Conservation (phyloP, 2,888 invertebrate species). For the Drosophila dives region DNA sequence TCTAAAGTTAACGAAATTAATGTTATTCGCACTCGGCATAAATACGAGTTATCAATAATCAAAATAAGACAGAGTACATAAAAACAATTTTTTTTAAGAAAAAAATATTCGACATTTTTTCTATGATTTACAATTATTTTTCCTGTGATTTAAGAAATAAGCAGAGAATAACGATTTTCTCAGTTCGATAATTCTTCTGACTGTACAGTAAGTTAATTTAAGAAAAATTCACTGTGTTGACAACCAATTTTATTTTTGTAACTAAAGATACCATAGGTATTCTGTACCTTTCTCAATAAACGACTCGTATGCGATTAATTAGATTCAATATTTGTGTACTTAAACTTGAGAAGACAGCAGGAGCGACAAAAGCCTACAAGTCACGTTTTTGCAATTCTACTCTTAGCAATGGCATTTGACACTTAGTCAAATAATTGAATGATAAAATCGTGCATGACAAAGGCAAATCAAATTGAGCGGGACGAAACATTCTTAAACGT, state of each 20-base stretch:
- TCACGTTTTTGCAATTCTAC: constrained; percentile 55
- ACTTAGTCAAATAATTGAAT: constrained; percentile 57
- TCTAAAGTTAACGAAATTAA: background rate
- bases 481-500: constrained; percentile 14
- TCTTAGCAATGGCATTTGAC: constrained; percentile 36
- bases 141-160: background rate
- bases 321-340: constrained; percentile 17
- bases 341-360: constrained; percentile 1
- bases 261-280: background rate
- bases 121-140: background rate
- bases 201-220: background rate
- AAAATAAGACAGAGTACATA: background rate
- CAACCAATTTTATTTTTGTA: background rate
- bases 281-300: background rate
- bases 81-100: background rate
- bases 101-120: background rate
- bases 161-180: background rate
- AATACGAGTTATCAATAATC: background rate
- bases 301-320: constrained; percentile 16
- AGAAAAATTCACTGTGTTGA: background rate
- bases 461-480: constrained; percentile 35
- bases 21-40: background rate
- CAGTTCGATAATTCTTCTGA: background rate
- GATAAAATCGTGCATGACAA: constrained; percentile 56
- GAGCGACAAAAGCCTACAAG: constrained; percentile 24